Evolutionary conservation across 2,888 invertebrate species (phyloP).

Genomic region (Oxyscelio sp.): DNA sequence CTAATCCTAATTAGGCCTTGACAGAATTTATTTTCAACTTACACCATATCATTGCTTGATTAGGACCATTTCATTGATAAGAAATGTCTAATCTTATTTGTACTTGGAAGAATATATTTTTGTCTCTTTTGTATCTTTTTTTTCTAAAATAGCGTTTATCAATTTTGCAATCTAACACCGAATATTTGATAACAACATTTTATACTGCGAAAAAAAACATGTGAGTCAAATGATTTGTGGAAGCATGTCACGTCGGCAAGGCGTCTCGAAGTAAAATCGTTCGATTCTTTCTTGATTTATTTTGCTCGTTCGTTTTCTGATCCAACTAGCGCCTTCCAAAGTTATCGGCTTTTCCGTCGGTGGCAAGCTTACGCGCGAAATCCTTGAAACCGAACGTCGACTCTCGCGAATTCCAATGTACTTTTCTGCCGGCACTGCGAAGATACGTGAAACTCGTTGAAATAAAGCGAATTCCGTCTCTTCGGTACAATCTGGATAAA

Average conservation of each 20-base stretch:
- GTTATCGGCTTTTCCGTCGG: slow-evolving; percentile 73
- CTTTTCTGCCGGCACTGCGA: slow-evolving; percentile 60
- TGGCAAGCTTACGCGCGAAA: slow-evolving; percentile 67
- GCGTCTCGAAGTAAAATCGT: slow-evolving; percentile 64
- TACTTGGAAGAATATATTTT: too few relatives aligned
- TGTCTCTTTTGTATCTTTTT: too few relatives aligned
- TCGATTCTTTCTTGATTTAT: slow-evolving; percentile 66
- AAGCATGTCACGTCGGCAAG: slow-evolving; percentile 57
- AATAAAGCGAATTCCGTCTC: slow-evolving; percentile 50
- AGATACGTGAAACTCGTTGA: slow-evolving; percentile 78
- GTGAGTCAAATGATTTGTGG: slow-evolving; percentile 55
- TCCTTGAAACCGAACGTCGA: slow-evolving; percentile 75
- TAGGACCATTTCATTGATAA: too few relatives aligned
- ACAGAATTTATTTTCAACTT: too few relatives aligned
- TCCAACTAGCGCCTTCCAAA: slow-evolving; percentile 71
- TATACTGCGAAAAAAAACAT: slow-evolving; percentile 43
- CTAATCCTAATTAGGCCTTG: too few relatives aligned
- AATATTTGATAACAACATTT: slow-evolving; percentile 12
- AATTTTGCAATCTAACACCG: not conserved
- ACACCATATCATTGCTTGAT: too few relatives aligned
- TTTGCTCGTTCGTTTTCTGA: slow-evolving; percentile 68
- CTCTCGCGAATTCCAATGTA: slow-evolving; percentile 78
- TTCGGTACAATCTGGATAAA: slow-evolving; percentile 6
- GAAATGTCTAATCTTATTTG: too few relatives aligned
- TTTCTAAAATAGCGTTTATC: not conserved